phyloP scores from a whole-genome alignment of 2,113 vertebrate genomes.

The Peucedramus taeniatus region DNA sequence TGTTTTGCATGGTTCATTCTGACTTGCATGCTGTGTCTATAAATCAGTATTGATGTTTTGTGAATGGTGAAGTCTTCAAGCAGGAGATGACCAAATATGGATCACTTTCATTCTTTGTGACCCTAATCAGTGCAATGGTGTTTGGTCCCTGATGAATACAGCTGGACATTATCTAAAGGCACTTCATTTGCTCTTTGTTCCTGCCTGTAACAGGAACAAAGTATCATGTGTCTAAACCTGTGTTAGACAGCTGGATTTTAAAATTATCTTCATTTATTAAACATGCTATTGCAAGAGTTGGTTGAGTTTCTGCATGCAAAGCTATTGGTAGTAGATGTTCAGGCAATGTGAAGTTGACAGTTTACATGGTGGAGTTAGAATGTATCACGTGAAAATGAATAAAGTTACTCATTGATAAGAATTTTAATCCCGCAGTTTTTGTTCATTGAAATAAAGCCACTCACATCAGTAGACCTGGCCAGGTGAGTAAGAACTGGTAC shows the following conservation, averaged over 20 bases:
- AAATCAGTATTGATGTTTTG: background rate
- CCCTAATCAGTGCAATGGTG: background rate
- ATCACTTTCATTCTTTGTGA: background rate
- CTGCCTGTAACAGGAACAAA: background rate
- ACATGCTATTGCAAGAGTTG: background rate
- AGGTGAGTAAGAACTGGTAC: conserved; percentile 21
- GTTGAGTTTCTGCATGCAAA: background rate
- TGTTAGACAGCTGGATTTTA: background rate
- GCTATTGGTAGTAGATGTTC: background rate
- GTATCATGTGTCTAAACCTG: background rate
- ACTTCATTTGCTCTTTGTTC: background rate
- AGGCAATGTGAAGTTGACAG: background rate
- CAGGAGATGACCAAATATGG: background rate
- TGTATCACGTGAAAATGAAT: background rate
- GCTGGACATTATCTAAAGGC: background rate
- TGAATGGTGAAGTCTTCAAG: background rate
- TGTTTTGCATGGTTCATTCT: background rate
- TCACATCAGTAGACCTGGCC: background rate
- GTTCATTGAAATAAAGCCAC: background rate
- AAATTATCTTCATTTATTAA: background rate
- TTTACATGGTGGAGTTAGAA: background rate
- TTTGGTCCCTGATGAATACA: background rate
- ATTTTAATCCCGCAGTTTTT: background rate
- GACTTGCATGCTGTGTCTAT: conserved; percentile 10
- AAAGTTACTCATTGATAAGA: background rate